A percentile compares a stretch with the other conserved stretches of the same genome.
phyloP scores from a whole-genome alignment of 1,140 invertebrate species.

The Drosophila jambulina region DNA sequence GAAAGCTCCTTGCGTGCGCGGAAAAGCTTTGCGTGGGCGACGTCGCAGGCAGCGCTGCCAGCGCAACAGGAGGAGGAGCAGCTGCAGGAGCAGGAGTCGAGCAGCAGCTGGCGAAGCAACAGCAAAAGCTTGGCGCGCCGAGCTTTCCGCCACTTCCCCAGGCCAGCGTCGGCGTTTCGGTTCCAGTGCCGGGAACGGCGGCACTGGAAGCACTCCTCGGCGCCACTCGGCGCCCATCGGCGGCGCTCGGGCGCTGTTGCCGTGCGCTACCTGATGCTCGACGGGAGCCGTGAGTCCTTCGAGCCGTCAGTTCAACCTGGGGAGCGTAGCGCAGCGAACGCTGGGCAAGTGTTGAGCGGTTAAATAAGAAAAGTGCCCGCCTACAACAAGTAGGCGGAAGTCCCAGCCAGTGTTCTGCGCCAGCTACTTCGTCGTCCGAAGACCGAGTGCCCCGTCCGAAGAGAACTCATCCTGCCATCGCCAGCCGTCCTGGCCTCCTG shows the following conservation, averaged over 20 bases:
- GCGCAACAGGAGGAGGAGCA: slow-evolving; percentile 57
- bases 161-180: slow-evolving; percentile 31
- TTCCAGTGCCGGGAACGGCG: slow-evolving; percentile 40
- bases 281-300: slow-evolving; percentile 30
- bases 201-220: slow-evolving; percentile 49
- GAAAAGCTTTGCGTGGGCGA: slow-evolving; percentile 59
- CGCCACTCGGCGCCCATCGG: slow-evolving; percentile 3
- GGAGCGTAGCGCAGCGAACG: slow-evolving; percentile 78
- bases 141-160: slow-evolving; percentile 66
- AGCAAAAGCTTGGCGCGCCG: slow-evolving; percentile 45
- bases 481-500: slow-evolving; percentile 29
- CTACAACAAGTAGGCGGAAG: slow-evolving; percentile 74
- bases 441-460: slow-evolving; percentile 49
- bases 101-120: slow-evolving; percentile 58
- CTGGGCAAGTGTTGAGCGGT: slow-evolving; percentile 77
- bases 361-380: slow-evolving; percentile 82
- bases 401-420: slow-evolving; percentile 76
- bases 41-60: slow-evolving; percentile 27
- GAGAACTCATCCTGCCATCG: slow-evolving; percentile 7
- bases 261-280: slow-evolving; percentile 37
- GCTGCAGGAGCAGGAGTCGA: not conserved
- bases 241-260: slow-evolving; percentile 12
- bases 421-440: slow-evolving; percentile 67
- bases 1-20: slow-evolving; percentile 33
- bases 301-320: slow-evolving; percentile 82